Base-by-base conservation (phyloP, 2,888 invertebrate genomes). In the Plusia festucae region DNA sequence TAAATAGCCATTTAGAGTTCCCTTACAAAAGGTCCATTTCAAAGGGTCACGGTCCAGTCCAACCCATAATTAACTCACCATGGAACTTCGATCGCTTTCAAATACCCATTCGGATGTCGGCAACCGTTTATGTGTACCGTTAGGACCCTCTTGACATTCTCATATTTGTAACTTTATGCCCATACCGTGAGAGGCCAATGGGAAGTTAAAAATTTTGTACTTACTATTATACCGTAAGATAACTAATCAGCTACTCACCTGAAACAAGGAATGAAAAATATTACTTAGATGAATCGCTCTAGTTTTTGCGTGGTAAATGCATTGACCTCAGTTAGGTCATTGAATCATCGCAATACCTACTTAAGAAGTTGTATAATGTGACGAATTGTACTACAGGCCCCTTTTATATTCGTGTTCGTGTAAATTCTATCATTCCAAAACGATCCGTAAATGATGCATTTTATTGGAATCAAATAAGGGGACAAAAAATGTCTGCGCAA, bases 31-130 rank as follows among this genome's bases (percentile, higher is more conserved):
- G 84, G 81, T 76, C 81, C 84, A 77, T 85, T 82, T 85, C 60
- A 73, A 73, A 78, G 91, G 91, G 91, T 91, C 90, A 88, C 78
- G 73, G 85, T 85, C 83, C 85, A 88, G 83, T 85, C 84, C 87
- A 87, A 88, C 89, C 90, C 86, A 89, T 92, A 92, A 93, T 93
- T 94, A 94, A 91, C 90, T 89, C 90, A 74, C 86, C 87, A 84
- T 89, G 90, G 79, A 83, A 86, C 85, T 89, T 86, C 86, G 87
- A 89, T 88, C 87, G 87, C 82, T 88, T 84, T 85, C 79, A 83
- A 88, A 88, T 77, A 85, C 75, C 71, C 71, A 70, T 81, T 80
- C 61, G 76, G 72, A 67, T 76, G 79, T 65, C 64, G 68, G 71
- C 59, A 78, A 73, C 76, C 76, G 78, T 79, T 80, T 76, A 64